phyloP scores from a whole-genome alignment of 2,113 vertebrate genomes.

The Leptobrachium leishanense region DNA sequence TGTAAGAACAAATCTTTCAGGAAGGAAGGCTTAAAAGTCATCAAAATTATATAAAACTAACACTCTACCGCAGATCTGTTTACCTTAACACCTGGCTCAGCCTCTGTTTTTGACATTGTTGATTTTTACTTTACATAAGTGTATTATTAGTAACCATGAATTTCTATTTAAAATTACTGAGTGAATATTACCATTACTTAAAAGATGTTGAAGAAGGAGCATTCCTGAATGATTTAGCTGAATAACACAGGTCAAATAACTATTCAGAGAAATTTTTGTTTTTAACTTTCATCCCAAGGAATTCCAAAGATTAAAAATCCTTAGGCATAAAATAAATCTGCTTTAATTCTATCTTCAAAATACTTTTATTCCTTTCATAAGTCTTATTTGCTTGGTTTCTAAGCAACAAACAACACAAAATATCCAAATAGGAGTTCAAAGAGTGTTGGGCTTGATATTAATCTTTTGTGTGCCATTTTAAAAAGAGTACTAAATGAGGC shows the following conservation, averaged over 20 bases:
- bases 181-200: too few relatives aligned
- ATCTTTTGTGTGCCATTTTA: constrained; percentile 22
- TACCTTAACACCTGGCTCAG: too few relatives aligned
- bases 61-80: too few relatives aligned
- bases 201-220: not conserved
- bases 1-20: too few relatives aligned
- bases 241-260: not conserved
- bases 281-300: not conserved
- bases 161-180: too few relatives aligned
- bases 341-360: not conserved
- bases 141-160: too few relatives aligned
- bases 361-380: constrained; percentile 15
- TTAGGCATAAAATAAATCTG: constrained; percentile 5
- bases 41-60: too few relatives aligned
- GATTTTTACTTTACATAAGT: too few relatives aligned
- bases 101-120: too few relatives aligned
- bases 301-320: not conserved
- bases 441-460: constrained; percentile 14
- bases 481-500: constrained; percentile 14
- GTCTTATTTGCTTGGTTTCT: constrained; percentile 32
- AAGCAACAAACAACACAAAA: constrained; percentile 10
- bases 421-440: constrained; percentile 19
- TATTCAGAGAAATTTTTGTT: constrained; percentile 13
- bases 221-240: not conserved
- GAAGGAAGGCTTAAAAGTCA: too few relatives aligned